These are phyloP conservation scores for Acridotheres tristis DNA, from an alignment of 2,797 vertebrate species.

Conservation along the genomic window DNA sequence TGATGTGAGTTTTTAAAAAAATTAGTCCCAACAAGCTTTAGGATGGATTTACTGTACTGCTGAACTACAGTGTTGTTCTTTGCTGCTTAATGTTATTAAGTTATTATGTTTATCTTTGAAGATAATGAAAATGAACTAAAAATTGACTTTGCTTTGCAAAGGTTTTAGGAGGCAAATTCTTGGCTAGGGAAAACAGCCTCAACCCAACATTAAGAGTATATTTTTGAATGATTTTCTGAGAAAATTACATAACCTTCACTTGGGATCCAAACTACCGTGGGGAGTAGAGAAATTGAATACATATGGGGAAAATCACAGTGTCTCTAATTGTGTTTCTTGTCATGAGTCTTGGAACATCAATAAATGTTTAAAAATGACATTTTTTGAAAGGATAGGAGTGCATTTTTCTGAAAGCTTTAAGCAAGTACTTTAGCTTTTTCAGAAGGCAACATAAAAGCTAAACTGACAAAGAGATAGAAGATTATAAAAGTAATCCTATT, in stretches of 20 bases:
- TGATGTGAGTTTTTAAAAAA: background rate
- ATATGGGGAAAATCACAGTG: background rate
- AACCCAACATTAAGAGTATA: background rate
- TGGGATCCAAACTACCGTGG: background rate
- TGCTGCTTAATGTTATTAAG: background rate
- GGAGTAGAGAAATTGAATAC: background rate
- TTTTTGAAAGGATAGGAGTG: slow-evolving; percentile 9
- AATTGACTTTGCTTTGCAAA: background rate
- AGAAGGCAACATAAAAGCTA: background rate
- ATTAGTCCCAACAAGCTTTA: background rate
- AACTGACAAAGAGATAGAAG: background rate
- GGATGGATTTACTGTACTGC: slow-evolving; percentile 36
- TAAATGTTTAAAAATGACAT: background rate
- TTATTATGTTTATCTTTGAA: slow-evolving; percentile 23
- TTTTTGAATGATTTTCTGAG: background rate
- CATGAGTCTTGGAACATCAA: background rate
- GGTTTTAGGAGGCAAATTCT: background rate
- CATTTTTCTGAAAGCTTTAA: background rate
- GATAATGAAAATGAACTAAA: slow-evolving; percentile 28
- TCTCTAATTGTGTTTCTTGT: slow-evolving; percentile 18
- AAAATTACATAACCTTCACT: background rate
- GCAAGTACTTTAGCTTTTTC: slow-evolving; percentile 1
- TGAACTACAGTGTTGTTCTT: background rate
- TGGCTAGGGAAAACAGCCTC: background rate
- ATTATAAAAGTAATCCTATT: background rate